Conservation (phyloP, 2,113 vertebrate species). For the Podarcis raffonei region DNA sequence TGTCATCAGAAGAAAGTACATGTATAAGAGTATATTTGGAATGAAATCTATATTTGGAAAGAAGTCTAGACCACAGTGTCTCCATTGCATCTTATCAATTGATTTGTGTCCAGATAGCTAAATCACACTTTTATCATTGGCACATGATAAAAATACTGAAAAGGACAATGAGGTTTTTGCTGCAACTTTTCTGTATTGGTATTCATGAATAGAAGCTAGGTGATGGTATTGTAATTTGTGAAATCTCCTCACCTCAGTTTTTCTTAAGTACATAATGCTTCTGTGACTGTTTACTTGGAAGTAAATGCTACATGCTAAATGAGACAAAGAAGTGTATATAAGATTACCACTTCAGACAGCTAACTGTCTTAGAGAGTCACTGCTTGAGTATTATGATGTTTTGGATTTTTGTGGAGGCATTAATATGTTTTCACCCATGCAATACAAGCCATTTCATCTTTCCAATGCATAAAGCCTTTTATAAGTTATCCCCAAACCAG, state of each 20-base stretch:
- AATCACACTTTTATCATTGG: slow-evolving; percentile 2
- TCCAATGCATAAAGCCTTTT: background rate
- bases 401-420: background rate
- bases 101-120: slow-evolving; percentile 5
- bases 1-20: background rate
- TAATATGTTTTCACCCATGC: slow-evolving; percentile 4
- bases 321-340: background rate
- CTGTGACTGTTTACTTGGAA: background rate
- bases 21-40: background rate
- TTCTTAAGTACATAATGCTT: background rate
- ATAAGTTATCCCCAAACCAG: background rate
- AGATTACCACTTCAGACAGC: background rate
- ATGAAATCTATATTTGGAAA: slow-evolving; percentile 5
- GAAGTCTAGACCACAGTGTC: background rate
- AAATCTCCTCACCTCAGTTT: background rate
- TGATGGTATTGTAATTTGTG: background rate
- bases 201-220: slow-evolving; percentile 14
- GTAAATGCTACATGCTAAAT: background rate
- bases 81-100: background rate
- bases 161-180: slow-evolving; percentile 24
- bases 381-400: accelerated
- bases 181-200: background rate
- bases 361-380: background rate
- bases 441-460: slow-evolving; percentile 26
- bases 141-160: slow-evolving; percentile 14